phyloP scores from a whole-genome alignment of 2,113 vertebrate species.

The Ondatra zibethicus region DNA sequence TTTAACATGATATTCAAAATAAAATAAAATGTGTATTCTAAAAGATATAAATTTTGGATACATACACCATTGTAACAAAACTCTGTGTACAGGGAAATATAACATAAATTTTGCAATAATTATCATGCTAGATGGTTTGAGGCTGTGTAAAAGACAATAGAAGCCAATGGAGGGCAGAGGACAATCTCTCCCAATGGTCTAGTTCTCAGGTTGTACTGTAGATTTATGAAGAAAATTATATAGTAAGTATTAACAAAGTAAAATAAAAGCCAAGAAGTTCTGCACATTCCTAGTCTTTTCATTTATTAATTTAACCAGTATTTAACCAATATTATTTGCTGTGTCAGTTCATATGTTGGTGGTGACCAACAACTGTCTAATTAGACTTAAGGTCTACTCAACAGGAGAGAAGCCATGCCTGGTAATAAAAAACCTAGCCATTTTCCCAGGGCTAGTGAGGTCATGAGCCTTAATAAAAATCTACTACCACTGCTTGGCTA shows the following conservation, averaged over 20 bases:
- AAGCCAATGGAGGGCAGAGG: not conserved
- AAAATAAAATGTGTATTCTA: not conserved
- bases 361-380: not conserved
- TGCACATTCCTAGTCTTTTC: not conserved
- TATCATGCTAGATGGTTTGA: not conserved
- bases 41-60: not conserved
- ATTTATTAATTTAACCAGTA: conserved; percentile 28
- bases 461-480: not conserved
- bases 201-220: not conserved
- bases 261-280: not conserved
- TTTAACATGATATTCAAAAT: conserved; percentile 14
- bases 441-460: not conserved
- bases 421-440: not conserved
- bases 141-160: not conserved
- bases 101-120: not conserved
- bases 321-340: not conserved
- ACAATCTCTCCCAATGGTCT: not conserved
- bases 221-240: not conserved
- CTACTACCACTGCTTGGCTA: not conserved
- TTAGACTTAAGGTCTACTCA: not conserved
- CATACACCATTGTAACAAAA: not conserved
- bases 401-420: no score
- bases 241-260: conserved; percentile 27
- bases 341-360: not conserved
- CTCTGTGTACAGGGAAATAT: not conserved